phyloP scores from a whole-genome alignment of 2,113 vertebrate species.

The Bucco capensis region DNA sequence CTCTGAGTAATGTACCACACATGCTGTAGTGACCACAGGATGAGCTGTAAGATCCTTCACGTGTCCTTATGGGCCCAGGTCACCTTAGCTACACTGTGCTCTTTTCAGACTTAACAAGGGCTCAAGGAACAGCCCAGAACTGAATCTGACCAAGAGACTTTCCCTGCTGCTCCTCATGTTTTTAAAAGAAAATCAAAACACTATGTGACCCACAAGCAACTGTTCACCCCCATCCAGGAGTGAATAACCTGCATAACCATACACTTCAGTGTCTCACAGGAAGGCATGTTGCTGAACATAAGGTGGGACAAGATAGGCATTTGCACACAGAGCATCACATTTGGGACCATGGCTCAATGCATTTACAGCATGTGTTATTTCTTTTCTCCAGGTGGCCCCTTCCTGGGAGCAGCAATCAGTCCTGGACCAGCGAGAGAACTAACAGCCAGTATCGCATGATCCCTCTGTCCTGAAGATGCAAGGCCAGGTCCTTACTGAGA shows the following conservation, averaged over 20 bases:
- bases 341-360: neutral
- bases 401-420: neutral
- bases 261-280: neutral
- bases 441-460: neutral
- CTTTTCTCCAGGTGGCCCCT: neutral
- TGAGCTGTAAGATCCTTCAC: neutral
- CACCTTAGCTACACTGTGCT: neutral
- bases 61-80: neutral
- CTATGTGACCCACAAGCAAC: neutral
- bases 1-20: neutral
- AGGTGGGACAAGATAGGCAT: neutral
- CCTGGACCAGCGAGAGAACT: neutral
- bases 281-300: neutral
- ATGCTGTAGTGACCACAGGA: accelerated
- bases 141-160: neutral
- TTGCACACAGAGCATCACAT: neutral
- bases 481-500: neutral
- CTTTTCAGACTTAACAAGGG: neutral
- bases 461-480: neutral
- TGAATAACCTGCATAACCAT: neutral
- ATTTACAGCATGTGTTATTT: neutral
- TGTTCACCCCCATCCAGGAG: neutral
- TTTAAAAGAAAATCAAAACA: neutral
- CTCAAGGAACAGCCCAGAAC: neutral
- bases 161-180: neutral